Conservation (phyloP, 2,113 vertebrate species). For the Proteles cristata region DNA sequence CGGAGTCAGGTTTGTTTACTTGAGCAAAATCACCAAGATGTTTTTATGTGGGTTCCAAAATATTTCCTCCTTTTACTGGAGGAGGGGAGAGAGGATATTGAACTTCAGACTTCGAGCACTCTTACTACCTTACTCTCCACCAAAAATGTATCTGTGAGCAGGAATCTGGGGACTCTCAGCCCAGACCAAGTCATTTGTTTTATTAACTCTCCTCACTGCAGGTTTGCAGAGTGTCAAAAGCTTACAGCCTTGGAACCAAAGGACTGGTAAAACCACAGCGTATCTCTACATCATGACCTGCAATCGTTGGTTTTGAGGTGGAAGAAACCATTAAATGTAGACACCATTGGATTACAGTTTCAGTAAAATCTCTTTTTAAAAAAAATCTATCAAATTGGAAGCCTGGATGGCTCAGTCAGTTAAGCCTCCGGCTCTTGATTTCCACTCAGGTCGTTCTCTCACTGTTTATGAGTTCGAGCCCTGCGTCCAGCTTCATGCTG, state of each 20-base stretch:
- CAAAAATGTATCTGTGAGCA: background rate
- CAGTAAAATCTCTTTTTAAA: background rate
- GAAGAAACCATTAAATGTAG: background rate
- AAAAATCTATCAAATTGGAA: background rate
- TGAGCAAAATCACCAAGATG: constrained; percentile 21
- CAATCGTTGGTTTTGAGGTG: background rate
- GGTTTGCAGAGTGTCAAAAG: background rate
- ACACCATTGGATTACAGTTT: background rate
- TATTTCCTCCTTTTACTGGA: background rate
- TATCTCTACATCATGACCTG: background rate
- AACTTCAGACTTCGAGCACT: background rate
- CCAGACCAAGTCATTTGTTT: constrained; percentile 10
- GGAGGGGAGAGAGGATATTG: background rate
- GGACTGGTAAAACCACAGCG: background rate
- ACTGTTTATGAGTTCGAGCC: no score
- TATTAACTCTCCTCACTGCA: background rate
- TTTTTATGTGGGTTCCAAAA: background rate
- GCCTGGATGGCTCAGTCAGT: no score
- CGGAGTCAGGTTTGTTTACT: background rate
- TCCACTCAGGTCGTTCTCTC: no score
- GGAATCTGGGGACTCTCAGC: background rate
- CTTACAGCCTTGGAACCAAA: background rate
- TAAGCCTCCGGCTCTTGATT: no score
- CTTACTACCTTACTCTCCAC: background rate
- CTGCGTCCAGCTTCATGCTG: no score